Base-by-base conservation (phyloP, 2,888 invertebrate species). In the Torymus aiolomorphi region DNA sequence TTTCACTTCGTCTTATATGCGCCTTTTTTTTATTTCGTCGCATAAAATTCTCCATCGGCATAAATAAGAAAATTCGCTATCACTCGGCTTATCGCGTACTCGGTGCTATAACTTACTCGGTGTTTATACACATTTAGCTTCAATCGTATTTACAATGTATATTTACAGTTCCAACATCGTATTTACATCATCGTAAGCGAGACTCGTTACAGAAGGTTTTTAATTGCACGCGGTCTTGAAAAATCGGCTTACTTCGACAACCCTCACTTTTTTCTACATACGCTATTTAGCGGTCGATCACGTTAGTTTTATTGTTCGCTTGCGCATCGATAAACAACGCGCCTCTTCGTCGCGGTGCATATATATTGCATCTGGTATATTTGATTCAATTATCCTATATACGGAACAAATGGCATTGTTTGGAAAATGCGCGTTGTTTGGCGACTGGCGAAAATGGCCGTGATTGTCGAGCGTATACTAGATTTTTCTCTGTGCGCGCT, bases 71-170 rank as follows among this genome's bases (percentile, higher is more conserved):
- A 71, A 62, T 81, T 42, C 69, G 62, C 52, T 75, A 72, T 78
- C 81, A 65, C 73, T 76, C 54, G 76, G 31, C 65, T 42, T 51
- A 66, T 69, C 57, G 54, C 66, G 62, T 75, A 76, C 75, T 79
- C 70, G 42, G 66, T 84, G 86, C 87, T 88, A 89, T 88, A 88
- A 88, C 88, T 88, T 88, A 88, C 87, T 88, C 84, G 42, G 42
- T 42, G 80, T 80, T 82, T 85, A 86, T 88, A 86, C 88, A 89
- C 88, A 89, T 87, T 85, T 82, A 88, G 85, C 84, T 79, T 86
- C 85, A 85, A 83, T 85, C 84, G 83, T 89, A 89, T 89, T 87
- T 89, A 89, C 89, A 89, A 82, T 82, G 31, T 63, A 83, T 88
- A 88, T 87, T 87, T 89, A 88, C 86, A 87, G 57, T 79, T 42